Base-by-base conservation (phyloP, 2,113 vertebrate genomes). In the Cariama cristata region DNA sequence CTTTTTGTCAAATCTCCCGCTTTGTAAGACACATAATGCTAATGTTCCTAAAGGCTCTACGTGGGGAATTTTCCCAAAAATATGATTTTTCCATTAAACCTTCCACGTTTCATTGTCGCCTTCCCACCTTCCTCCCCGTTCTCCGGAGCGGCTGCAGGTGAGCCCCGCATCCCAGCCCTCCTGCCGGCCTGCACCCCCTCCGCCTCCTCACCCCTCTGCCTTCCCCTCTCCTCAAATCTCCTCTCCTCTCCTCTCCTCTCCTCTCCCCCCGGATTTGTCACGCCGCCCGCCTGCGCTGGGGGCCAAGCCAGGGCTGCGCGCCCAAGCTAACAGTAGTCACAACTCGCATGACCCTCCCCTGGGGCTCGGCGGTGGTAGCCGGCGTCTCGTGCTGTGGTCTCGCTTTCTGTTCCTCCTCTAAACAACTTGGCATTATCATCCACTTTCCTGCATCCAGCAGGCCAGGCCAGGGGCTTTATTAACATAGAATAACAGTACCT, bases 1-100 rank as follows among this genome's bases (percentile, higher is more conserved):
- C 92, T 94, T 97, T 94, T 84, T 80, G 52, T 94, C 84, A 94
- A 96, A 96, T 90, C 88, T 72, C 93, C 55, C 3, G 56, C 81
- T 98, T 88, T 89, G 83, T 90, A 86, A 44, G 49, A 59, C 83
- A 56, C 84, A 85, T 42, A 86, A 87, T 75, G 59, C 63, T 45
- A 64, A 90, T 26, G 66, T 35, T 56, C 79, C 92, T 45, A 71
- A 71, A 86, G 88, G 59, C 79, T 93, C 86, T 66, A 62, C 14
- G 5, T 0, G 8, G 59, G 71, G 55, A 85, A 79, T 94, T 71
- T 86, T 75, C 79, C 47, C 53, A 19, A 24, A 96, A 95, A 88
- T 49, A 73, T 2, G 9, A 40, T 81, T 88, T 87, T 76, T 35
- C 50, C 81, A 47, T 50, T 26, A 19, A 80, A 58, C 60, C 60